Percentiles rank a stretch among this genome's conserved stretches.
phyloP scores from a whole-genome alignment of 2,113 vertebrate genomes.

The Bubo bubo region DNA sequence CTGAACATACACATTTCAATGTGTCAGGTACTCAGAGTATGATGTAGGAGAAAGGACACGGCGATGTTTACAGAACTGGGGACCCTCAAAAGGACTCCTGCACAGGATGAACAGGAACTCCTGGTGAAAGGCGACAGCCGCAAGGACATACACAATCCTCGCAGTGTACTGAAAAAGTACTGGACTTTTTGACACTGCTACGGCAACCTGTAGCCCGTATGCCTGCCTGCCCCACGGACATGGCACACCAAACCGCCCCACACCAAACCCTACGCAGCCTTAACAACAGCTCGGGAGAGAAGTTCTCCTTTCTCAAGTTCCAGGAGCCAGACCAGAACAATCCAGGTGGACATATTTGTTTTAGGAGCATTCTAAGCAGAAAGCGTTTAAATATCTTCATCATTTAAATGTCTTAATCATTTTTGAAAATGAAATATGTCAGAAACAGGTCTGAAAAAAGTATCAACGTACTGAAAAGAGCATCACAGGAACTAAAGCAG shows the following conservation, averaged over 20 bases:
- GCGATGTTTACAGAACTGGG: neutral
- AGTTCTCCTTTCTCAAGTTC: neutral
- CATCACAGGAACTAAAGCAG: neutral
- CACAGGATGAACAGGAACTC: neutral
- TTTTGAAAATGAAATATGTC: neutral
- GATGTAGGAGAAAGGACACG: neutral
- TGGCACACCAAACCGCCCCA: fast-evolving
- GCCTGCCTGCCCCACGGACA: neutral
- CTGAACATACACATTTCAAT: fast-evolving
- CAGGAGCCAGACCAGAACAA: neutral
- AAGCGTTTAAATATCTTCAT: neutral
- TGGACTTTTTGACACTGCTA: neutral
- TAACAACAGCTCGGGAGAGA: neutral
- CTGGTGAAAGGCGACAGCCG: neutral
- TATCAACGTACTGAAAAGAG: neutral
- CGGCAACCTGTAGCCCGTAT: fast-evolving
- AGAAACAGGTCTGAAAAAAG: neutral
- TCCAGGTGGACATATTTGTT: no score
- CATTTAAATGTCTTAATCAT: neutral
- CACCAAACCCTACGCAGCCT: neutral
- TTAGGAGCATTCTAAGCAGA: neutral
- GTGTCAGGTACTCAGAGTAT: no score
- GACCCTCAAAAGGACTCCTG: neutral
- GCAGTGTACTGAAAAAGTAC: fast-evolving
- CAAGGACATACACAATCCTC: neutral